Base-by-base conservation (phyloP, 1,140 invertebrate species). In the Danaus plexippus region DNA sequence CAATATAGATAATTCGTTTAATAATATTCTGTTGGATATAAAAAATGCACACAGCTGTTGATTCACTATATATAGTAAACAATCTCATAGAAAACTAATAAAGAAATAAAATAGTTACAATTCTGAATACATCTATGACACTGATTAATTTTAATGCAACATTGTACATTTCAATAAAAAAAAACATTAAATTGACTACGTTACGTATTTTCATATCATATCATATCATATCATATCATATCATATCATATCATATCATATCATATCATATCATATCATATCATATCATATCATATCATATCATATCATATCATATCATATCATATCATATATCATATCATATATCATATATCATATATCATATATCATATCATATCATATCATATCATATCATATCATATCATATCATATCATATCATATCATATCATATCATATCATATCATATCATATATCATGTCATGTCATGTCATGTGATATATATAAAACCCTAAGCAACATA, bases 231-330 rank as follows among this genome's bases (percentile, higher is more conserved):
- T 22, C 43, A 44, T 44, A 44, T 44, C 43, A 44, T 44, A 44
- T 44, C 43, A 44, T 11, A 44, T 44, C 43, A 44, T 11, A 44
- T 44, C 43, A 44, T 11, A 44, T 44, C 43, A 44, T 11, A 44
- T 44, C 43, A 44, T 11, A 44, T 44, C 46, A 47, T 13, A 47
- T 47, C 46, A 47, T 13, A 47, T 47, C 46, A 47, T 13, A 47
- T 47, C 46, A 47, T 13, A 47, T 47, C 46, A 47, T 13, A 47
- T 47, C 46, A 47, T 47, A 47, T 47, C 46, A 47, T 47, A 47
- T 47, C 46, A 47, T 47, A 47, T 47, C 46, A 47, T 47, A 47
- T 47, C 46, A 47, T 47, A 47, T 47, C 46, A 47, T 47, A 47
- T 15, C 15, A 15, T 15, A 15, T 15, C 15, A 15, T 15, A 15